phyloP scores from a whole-genome alignment of 2,888 invertebrate species.

The Nemurella pictetii region DNA sequence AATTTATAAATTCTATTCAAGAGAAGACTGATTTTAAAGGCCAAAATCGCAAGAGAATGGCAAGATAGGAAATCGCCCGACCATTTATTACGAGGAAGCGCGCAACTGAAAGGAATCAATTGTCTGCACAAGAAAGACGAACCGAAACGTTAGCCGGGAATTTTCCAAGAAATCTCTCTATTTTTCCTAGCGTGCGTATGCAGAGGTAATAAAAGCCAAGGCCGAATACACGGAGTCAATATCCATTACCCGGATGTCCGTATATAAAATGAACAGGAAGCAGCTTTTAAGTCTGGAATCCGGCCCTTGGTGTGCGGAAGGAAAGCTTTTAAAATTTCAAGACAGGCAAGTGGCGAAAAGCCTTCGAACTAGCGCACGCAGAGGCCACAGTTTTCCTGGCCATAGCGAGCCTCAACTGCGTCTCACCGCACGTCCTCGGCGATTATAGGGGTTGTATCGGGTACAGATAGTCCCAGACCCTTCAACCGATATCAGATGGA shows the following conservation, averaged over 20 bases:
- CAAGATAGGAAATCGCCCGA: too few species aligned
- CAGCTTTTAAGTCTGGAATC: background rate
- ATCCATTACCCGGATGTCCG: conserved; percentile 1
- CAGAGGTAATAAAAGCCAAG: background rate
- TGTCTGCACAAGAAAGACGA: background rate
- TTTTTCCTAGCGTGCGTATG: background rate
- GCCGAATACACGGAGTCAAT: background rate
- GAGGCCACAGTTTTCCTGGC: background rate
- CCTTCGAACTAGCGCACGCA: background rate
- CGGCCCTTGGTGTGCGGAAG: background rate
- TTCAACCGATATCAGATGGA: too few species aligned
- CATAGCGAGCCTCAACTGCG: too few species aligned
- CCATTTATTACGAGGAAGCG: background rate
- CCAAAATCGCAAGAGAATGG: too few species aligned
- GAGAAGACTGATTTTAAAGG: too few species aligned
- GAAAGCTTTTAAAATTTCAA: conserved; percentile 8
- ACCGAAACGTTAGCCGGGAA: background rate
- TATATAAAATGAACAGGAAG: background rate
- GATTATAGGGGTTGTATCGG: too few species aligned
- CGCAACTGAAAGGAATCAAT: background rate
- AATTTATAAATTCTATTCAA: too few species aligned
- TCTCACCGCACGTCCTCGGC: too few species aligned
- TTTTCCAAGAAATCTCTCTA: background rate
- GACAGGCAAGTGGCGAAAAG: background rate
- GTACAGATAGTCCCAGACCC: too few species aligned